Evolutionary conservation across 2,888 invertebrate genomes (phyloP), one percentile per base, ranked within the genome.

Genomic region (Tanypteryx hageni): DNA sequence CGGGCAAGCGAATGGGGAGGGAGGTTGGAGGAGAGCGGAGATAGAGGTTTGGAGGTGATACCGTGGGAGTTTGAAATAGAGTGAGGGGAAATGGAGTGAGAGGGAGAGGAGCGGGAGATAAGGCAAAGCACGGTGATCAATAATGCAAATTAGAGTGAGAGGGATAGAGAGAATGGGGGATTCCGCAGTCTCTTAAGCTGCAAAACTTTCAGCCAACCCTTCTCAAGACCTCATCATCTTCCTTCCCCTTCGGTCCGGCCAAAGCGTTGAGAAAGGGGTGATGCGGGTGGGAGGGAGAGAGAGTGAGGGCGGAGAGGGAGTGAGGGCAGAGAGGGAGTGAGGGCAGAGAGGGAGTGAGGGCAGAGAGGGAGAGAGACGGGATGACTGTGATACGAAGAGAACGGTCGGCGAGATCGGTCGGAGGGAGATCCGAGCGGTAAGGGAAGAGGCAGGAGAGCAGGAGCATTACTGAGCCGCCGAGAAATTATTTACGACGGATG

Each of bases 181-280:
- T 61, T 86, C 86, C 86, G 86, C 86, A 86, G 86, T 86, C 86
- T 86, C 86, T 86, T 86, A 86, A 86, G 86, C 86, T 61, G 86
- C 86, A 86, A 86, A 86, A 86, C 86, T 86, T 61, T 61, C 86
- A 58, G 27, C 86, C n/a, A 59, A 58, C 86, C 86, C 59, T 86
- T 86, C 68, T 68, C 61, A 61, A 86, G 86, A 64, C 86, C 86
- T 86, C 86, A 9, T 44, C 86, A 57, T 83, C 83, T 57, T 83
- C 83, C 57, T 83, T 83, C 83, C 83, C n/a, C 83, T 13, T 83
- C 83, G 57, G 83, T 83, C n/a, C 83, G 83, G 56, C 83, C 8
- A 83, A 83, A 57, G 76, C 76, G 5, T 11, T 9, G n/a, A n/a
- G 76, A 76, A 44, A 18, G 14, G 82, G 14, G 56, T 5, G 83